Percentiles rank a stretch among this genome's conserved stretches.
Evolutionary conservation across 1,140 invertebrate species (phyloP).

Genomic region (Pogonognathellus flavescens): DNA sequence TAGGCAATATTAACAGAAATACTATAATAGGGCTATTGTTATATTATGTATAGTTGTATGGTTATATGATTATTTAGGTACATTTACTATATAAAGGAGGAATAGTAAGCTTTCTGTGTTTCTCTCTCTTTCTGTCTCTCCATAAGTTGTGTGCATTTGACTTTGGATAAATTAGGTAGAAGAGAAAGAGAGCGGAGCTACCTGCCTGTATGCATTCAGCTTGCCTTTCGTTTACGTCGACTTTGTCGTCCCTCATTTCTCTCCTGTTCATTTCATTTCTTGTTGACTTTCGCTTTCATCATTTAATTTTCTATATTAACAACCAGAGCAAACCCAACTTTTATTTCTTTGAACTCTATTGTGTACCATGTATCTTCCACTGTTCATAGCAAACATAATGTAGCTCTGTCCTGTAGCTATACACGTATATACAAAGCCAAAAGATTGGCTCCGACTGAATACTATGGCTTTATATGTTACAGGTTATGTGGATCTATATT

Average conservation of each 20-base stretch:
- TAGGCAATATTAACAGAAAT: too few relatives aligned
- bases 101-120: too few relatives aligned
- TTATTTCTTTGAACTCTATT: neutral
- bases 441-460: too few relatives aligned
- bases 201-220: neutral
- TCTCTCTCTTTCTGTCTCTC: neutral
- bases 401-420: neutral
- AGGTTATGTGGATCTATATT: too few relatives aligned
- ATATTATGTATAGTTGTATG: too few relatives aligned
- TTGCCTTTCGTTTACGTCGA: neutral
- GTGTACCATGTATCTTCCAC: neutral
- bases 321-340: neutral
- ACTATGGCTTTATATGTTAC: too few relatives aligned
- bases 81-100: too few relatives aligned
- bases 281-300: constrained; percentile 19
- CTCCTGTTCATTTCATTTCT: constrained; percentile 46
- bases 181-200: neutral
- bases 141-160: constrained; percentile 58
- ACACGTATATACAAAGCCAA: too few relatives aligned
- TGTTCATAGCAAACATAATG: neutral
- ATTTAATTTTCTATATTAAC: constrained; percentile 1
- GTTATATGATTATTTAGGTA: too few relatives aligned
- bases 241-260: constrained; percentile 29
- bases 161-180: constrained; percentile 63
- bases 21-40: too few relatives aligned